Conservation (phyloP, 2,113 vertebrate genomes). For the Apeltes quadracus region DNA sequence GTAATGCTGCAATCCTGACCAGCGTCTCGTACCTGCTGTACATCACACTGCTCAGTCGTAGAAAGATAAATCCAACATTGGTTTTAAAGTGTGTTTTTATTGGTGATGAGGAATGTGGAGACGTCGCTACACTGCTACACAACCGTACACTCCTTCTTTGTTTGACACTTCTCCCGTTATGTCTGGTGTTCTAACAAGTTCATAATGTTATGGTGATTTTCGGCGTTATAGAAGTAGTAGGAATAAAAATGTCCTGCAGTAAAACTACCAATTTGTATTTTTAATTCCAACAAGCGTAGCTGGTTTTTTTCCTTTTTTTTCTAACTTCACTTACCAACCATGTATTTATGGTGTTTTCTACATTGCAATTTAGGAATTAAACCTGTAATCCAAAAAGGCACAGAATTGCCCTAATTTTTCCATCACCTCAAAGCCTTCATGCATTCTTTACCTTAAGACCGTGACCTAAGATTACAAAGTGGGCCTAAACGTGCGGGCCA, state of each 20-base stretch:
- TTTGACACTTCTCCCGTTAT: too few species aligned
- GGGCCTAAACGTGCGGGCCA: background rate
- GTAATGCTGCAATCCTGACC: constrained; percentile 36
- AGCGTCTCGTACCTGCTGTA: constrained; percentile 65
- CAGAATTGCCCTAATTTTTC: constrained; percentile 42
- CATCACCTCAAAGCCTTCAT: constrained; percentile 39
- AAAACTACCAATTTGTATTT: constrained; percentile 9
- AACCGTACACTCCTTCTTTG: too few species aligned
- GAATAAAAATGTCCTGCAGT: background rate
- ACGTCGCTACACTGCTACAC: background rate
- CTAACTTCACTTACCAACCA: constrained; percentile 51
- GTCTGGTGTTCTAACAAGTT: too few species aligned
- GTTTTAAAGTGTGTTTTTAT: constrained; percentile 15
- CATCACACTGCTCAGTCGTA: constrained; percentile 32
- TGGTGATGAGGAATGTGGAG: too few species aligned
- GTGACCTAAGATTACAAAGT: constrained; percentile 6
- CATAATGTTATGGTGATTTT: too few species aligned
- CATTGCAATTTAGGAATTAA: constrained; percentile 62
- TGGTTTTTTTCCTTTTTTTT: constrained; percentile 50
- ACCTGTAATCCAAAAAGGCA: constrained; percentile 57
- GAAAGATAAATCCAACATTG: constrained; percentile 32
- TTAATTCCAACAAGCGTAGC: constrained; percentile 1
- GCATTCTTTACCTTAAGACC: constrained; percentile 1
- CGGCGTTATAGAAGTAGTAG: too few species aligned
- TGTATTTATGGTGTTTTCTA: constrained; percentile 64